Base-by-base conservation (phyloP, 2,888 invertebrate species). In the Drosophila colorata region DNA sequence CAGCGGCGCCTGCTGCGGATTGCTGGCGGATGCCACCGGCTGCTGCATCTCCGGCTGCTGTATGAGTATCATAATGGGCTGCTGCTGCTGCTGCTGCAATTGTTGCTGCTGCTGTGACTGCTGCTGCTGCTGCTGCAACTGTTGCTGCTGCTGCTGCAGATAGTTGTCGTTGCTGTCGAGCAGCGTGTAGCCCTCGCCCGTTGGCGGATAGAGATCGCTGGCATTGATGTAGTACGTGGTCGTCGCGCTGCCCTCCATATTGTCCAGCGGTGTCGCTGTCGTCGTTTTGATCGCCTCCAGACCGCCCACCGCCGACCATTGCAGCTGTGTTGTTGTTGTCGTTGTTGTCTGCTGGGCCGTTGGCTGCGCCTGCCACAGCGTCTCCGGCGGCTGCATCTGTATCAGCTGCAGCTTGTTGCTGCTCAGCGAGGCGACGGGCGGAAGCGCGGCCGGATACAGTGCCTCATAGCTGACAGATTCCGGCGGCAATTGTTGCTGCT, bases 201-300 rank as follows among this genome's bases (percentile, higher is more conserved):
- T 0, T 38, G 52, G 33, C 16, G 16, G 58, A 8, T 90, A 88
- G 20, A 89, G 65, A 67, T 90, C 89, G 53, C 66, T 52, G 28
- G 89, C 72, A 49, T 77, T 87, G n/a, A 89, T 89, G 28, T 90
- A 89, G 57, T 90, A 89, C 1, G 89, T 90, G 11, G 87, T 86
- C 13, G 83, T 23, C 46, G 5, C 35, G 20, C 25, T 52, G 16
- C 52, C 43, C 1, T 61, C 44, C 25, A 57, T 16, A 16, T 13
- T 44, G 3, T 59, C 55, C 41, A 77, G n/a, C 44, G 37, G 69
- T 6, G 77, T 43, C 7, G 80, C 57, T 38, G 37, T 68, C 6
- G 76, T 43, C 6, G 80, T 58, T 37, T 82, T 71, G n/a, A 87
- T 66, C 18, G 80, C 55, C 72, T 88, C 80, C 63, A 90, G 44